Evolutionary conservation across 1,140 invertebrate genomes (phyloP), one percentile per base, ranked within the genome.

Genomic region (Diorhabda sublineata): DNA sequence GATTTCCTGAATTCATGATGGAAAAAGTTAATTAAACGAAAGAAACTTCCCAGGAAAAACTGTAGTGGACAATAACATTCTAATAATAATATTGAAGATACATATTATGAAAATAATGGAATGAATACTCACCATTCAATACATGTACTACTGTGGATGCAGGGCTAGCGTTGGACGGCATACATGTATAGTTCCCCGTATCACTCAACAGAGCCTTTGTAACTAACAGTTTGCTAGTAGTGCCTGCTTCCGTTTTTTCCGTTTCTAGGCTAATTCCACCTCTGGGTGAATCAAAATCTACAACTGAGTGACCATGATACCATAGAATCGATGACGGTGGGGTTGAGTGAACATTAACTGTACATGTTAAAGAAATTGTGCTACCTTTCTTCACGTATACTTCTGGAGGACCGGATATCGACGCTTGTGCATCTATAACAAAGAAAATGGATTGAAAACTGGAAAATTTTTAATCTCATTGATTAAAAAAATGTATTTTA

Each of bases 301-400:
- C 89, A 11, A 93, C 87, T 7, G 88, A 85, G 45, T 84, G 86
- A 44, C 92, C 92, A 77, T 94, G 92, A 79, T 93, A 93, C 92
- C 92, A 94, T 71, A 88, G 82, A 9, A 90, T 88, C 41, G 87
- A 87, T 60, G 90, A 90, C 42, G 91, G 91, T 26, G 91, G 91
- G 67, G 90, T 91, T 58, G 92, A 93, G 80, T 94, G 92, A 58
- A 92, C 89, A 81, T 94, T 95, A 68, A 95, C 92, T 47, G 91
- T 90, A 81, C 93, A 95, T 52, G 91, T 93, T 75, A 96, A 83
- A 71, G 92, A 93, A 85, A 95, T 95, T 65, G 92, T 95, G 81
- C 92, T 94, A 72, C 93, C 93, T 77, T 91, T 93, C 83, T 94
- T 95, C 74, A 95, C 92, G 80, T 92, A 93, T 58, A 94, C 90